Evolutionary conservation across 2,797 vertebrate genomes (phyloP), one percentile per base, ranked within the genome.

Genomic region (Protonibea diacanthus): DNA sequence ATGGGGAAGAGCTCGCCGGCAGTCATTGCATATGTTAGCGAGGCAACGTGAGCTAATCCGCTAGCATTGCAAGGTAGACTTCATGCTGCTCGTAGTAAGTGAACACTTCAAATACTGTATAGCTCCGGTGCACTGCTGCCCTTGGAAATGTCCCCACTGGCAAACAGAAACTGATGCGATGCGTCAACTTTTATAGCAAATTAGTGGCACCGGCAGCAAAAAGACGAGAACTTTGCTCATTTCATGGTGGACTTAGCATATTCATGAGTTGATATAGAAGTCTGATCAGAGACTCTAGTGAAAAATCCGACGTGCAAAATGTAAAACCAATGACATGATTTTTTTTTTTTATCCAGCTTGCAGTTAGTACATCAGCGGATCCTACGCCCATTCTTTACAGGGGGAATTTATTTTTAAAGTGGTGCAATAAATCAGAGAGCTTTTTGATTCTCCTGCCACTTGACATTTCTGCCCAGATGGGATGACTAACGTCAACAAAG

Each of bases 1-100:
- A 94, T 94, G 91, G 93, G 91, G 91, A 87, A 94, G 91, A 88
- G 92, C 88, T 93, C 78, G 94, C 93, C 91, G 86, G 80, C 91
- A 94, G 93, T 92, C 92, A 93, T 88, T 88, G 90, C 91, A 93
- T 92, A 93, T 90, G 91, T 93, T 92, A 90, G 91, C 77, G 52
- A 81, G 88, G 88, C 84, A 89, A 89, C 68, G 86, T 69, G 82
- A 86, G 89, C 91, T 93, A 92, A 94, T 91, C 92, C 86, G 62
- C 83, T 88, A 90, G 91, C 90, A 84, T 90, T 86, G 91, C 89
- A 79, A 92, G 91, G 89, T 90, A 89, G 89, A 81, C 81, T 89
- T 84, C 86, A 87, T 74, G 85, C 90, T 86, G 86, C 85, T 91
- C 48, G 86, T 55, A 53, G 87, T 81, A 62, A 91, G 88, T 62